These are phyloP conservation scores for Takifugu ocellatus DNA, from an alignment of 2,797 vertebrate genomes.

Conservation along the genomic window DNA sequence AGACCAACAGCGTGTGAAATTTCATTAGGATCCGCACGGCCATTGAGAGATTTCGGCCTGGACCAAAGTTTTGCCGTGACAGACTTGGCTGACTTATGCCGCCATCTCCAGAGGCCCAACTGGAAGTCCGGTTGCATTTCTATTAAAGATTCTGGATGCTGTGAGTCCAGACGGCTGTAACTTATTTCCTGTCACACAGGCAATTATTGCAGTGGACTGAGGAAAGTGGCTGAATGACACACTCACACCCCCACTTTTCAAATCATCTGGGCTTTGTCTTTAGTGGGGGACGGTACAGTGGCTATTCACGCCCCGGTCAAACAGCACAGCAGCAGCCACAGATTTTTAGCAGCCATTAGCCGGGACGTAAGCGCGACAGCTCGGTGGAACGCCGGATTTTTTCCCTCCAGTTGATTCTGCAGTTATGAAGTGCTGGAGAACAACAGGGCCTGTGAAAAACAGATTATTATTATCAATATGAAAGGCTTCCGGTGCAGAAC, in stretches of 20 bases:
- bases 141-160: constrained; percentile 6
- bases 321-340: neutral
- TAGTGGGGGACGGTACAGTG: neutral
- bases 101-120: neutral
- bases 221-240: neutral
- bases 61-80: constrained; percentile 5
- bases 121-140: constrained; percentile 2
- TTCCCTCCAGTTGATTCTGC: no score
- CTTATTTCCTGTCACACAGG: constrained; percentile 17
- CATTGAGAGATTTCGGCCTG: constrained; percentile 7
- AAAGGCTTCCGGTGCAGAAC: no score
- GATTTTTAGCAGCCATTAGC: neutral
- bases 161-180: neutral
- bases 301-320: neutral
- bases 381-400: neutral
- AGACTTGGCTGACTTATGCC: neutral
- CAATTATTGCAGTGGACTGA: constrained; percentile 5
- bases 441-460: no score
- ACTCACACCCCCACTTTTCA: neutral
- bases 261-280: neutral
- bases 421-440: no score
- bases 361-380: neutral
- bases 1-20: neutral
- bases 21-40: constrained; percentile 4
- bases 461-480: no score